phyloP scores from a whole-genome alignment of 2,888 invertebrate genomes.

The Epinotia demarniana region DNA sequence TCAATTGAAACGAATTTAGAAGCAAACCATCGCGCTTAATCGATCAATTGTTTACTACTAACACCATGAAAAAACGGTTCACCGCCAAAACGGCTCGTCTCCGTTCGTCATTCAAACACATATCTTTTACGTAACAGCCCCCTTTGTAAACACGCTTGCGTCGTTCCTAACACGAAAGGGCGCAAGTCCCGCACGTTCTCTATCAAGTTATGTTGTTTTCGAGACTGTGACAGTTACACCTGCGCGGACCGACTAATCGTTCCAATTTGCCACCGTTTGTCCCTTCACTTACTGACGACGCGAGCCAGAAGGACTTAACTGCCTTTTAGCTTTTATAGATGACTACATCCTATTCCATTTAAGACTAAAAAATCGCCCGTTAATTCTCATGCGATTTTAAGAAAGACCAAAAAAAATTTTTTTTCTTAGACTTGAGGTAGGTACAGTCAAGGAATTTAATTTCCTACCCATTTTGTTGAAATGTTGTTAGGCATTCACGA shows the following conservation, averaged over 20 bases:
- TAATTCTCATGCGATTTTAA: too few relatives aligned
- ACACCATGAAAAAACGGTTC: not conserved
- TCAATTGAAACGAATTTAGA: not conserved
- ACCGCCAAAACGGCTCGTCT: not conserved
- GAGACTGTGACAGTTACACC: conserved; percentile 3
- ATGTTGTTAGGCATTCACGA: too few relatives aligned
- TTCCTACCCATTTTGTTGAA: too few relatives aligned
- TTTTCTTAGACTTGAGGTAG: too few relatives aligned
- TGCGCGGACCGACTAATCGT: conserved; percentile 15
- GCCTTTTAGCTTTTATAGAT: not conserved
- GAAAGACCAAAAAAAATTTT: too few relatives aligned
- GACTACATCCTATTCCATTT: too few relatives aligned
- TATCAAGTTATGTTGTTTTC: not conserved
- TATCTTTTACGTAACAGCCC: not conserved
- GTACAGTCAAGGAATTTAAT: too few relatives aligned
- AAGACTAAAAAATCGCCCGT: too few relatives aligned
- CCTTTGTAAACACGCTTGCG: conserved; percentile 2
- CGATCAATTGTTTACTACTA: not conserved
- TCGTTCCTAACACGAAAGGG: not conserved
- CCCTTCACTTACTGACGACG: conserved; percentile 3
- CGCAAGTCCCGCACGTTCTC: not conserved
- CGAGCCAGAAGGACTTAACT: not conserved
- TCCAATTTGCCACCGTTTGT: conserved; percentile 14
- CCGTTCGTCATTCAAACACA: not conserved
- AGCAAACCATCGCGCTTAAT: not conserved